Evolutionary conservation across 2,888 invertebrate genomes (phyloP), one percentile per base, ranked within the genome.

Genomic region (Caenorhabditis doughertyi): DNA sequence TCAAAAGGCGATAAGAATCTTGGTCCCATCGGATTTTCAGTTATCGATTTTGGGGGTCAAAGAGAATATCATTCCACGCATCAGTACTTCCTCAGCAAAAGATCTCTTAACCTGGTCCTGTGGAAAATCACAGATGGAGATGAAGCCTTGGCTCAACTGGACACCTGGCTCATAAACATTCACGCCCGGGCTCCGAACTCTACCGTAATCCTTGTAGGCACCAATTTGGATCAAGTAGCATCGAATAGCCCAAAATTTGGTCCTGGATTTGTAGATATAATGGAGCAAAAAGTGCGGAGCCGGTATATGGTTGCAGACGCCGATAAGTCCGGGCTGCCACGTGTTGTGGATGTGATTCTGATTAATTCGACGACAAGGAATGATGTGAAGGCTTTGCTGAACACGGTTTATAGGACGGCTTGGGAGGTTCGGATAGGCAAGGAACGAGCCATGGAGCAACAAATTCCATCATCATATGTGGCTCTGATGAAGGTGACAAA

Each of bases 21-120:
- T 90, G 96, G 96, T 0, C 95, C 97, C 0, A 95, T 97, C 68
- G 95, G 96, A 27, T 92, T 93, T 84, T 88, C 97, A 70, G 98
- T 98, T 0, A 99, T 98, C 98, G 99, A 99, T 93, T 99, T 99
- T 93, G 98, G 98, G 4, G 98, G 98, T 0, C 98, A 94, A 93
- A 91, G 95, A 92, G 98, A 99, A 91, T 98, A 98, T 92, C 98
- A 98, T 92, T 96, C 98, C 0, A 98, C 98, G 0, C 98, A 98
- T 94, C 98, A 98, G 92, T 99, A 99, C 92, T 99, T 99, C 92
- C 93, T 99, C 56, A 97, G 98, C 0, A 96, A 97, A 81, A 94
- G 98, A 16, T 97, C 97, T 25, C 93, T 99, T 42, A 99, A 98
- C 92, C 93, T 99, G 70, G 98, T 98, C 0, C 94, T 98, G 3